phyloP scores from a whole-genome alignment of 1,140 invertebrate genomes.

The Monochamus saltuarius region DNA sequence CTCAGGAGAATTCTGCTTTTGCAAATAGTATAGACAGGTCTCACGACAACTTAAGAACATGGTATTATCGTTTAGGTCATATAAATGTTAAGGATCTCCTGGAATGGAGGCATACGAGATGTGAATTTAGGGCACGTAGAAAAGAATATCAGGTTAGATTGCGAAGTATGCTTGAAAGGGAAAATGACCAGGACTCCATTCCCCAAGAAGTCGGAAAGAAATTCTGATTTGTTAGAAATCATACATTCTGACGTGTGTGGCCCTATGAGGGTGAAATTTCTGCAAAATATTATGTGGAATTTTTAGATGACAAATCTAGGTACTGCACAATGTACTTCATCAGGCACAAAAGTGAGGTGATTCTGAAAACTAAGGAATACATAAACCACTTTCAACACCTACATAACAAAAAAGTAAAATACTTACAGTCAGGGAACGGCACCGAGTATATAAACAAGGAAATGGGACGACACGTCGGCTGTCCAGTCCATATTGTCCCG shows the following conservation, averaged over 20 bases:
- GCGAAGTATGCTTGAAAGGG: no score
- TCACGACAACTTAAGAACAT: no score
- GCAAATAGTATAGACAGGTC: no score
- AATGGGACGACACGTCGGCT: background rate
- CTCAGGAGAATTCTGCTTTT: no score
- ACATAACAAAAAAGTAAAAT: slow-evolving; percentile 4
- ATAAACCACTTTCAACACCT: background rate
- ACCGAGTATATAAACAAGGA: slow-evolving; percentile 7
- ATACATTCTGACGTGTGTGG: slow-evolving; percentile 1
- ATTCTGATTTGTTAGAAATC: background rate
- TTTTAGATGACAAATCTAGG: slow-evolving; percentile 5
- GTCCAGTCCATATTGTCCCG: background rate
- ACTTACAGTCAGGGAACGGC: slow-evolving; percentile 11
- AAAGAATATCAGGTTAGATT: no score
- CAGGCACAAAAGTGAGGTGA: slow-evolving; percentile 13
- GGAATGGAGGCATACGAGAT: no score
- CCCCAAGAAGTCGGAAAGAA: background rate
- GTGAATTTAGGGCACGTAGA: no score
- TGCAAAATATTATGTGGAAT: no score
- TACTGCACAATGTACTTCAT: background rate
- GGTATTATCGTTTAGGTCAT: no score
- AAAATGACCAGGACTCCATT: background rate
- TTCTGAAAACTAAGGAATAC: slow-evolving; percentile 10
- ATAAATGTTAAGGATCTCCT: no score
- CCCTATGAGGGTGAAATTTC: background rate